Conservation (phyloP, 2,797 vertebrate species). For the Poecile montanus region DNA sequence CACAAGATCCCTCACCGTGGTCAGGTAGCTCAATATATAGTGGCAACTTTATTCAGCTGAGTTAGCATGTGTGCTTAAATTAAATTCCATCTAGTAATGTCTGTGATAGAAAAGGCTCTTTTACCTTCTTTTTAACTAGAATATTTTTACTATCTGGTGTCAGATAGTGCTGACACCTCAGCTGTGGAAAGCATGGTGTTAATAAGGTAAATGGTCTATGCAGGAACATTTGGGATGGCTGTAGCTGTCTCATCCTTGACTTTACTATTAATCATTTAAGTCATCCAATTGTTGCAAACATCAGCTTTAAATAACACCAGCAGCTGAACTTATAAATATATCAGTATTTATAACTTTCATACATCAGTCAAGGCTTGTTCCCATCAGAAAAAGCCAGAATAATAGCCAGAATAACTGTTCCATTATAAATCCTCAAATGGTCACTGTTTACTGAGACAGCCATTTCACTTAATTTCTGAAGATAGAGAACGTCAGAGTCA, state of each 20-base stretch:
- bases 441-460: background rate
- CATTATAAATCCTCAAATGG: background rate
- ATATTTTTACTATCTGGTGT: background rate
- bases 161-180: background rate
- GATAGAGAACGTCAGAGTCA: background rate
- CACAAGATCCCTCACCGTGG: background rate
- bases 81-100: background rate
- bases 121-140: background rate
- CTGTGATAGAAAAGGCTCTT: background rate
- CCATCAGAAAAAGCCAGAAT: background rate
- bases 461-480: slow-evolving; percentile 19
- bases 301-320: slow-evolving; percentile 19
- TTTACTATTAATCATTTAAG: background rate
- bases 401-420: background rate
- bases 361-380: background rate
- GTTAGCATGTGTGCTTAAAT: background rate
- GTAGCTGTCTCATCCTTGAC: background rate
- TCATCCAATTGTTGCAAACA: background rate
- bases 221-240: background rate
- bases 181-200: background rate
- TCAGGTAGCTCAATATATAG: background rate
- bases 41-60: background rate
- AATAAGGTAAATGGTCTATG: background rate
- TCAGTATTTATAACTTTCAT: background rate
- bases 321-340: slow-evolving; percentile 14